These are phyloP conservation scores for Sarcophilus harrisii DNA, from an alignment of 2,797 vertebrate genomes.

Conservation along the genomic window DNA sequence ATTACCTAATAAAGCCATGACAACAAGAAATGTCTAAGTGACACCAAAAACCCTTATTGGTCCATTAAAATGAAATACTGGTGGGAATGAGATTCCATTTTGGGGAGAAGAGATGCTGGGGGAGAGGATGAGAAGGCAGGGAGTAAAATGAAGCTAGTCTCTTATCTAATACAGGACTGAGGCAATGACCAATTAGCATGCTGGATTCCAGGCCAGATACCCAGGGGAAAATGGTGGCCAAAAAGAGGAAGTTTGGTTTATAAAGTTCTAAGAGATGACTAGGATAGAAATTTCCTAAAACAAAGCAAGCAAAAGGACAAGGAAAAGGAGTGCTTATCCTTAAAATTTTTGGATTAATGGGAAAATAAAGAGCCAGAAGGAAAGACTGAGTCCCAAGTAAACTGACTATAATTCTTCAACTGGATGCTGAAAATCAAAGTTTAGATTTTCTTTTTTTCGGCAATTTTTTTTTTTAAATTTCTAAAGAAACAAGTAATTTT, in stretches of 20 bases:
- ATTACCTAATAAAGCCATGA: neutral
- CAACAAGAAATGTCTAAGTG: neutral
- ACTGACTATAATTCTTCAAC: neutral
- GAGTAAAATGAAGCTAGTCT: neutral
- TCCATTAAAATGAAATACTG: neutral
- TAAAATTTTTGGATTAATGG: neutral
- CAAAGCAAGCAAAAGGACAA: neutral
- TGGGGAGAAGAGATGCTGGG: neutral
- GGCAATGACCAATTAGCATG: neutral
- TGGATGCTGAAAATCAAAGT: neutral
- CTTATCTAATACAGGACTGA: neutral
- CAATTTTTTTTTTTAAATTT: too few relatives aligned
- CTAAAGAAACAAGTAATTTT: too few relatives aligned
- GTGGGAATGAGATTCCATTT: neutral
- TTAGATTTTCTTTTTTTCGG: neutral
- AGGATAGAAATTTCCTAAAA: neutral
- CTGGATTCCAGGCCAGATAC: neutral
- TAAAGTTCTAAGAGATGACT: neutral
- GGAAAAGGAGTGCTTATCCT: neutral
- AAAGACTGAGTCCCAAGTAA: neutral
- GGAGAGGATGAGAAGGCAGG: neutral
- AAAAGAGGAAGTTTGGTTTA: neutral
- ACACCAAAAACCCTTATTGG: neutral
- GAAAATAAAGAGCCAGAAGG: neutral
- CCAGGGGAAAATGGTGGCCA: neutral